Evolutionary conservation across 1,140 invertebrate species (phyloP), one percentile per base, ranked within the genome.

Genomic region (Spodoptera frugiperda): DNA sequence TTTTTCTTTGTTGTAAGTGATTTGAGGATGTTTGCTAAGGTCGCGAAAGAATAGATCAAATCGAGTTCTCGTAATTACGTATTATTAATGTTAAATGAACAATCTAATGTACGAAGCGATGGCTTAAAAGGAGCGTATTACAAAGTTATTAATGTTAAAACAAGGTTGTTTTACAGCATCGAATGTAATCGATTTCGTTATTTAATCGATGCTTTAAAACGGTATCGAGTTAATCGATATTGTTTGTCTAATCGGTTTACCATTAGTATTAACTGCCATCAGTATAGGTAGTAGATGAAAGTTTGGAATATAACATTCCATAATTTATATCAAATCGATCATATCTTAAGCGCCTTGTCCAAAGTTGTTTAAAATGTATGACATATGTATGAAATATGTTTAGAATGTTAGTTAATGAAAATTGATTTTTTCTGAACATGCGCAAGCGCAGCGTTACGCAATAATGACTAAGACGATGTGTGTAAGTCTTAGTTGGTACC

Each of bases 231-330:
- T 57, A 63, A 49, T 67, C 63, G 63, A 14, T 67, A 25, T 9
- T 46, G 12, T 65, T 48, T 67, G 44, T 46, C 14, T 30, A 48
- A 67, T 67, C 63, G 63, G n/a, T 67, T 48, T 48, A 67, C 44
- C 59, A 63, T 67, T 67, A 48, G 63, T 67, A 67, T 67, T 67
- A 67, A 67, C 33, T 49, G 39, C 19, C 63, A 67, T 49, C 44
- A 48, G 63, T 67, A 67, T 67, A 67, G 44, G 11, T 63, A n/a
- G 33, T 70, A 70, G 67, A 54, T 53, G 21, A 68, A 70, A 44
- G 15, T 30, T 54, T 30, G 65, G 65, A 72, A 55, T 72, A 57
- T 55, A 9, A 72, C 53, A 72, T 72, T 72, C 68, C 68, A 72
- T 51, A 39, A 46, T 67, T 67, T 67, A n/a, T 63, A 63, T 33